These are phyloP conservation scores for Scaptomyza graminum DNA, from an alignment of 1,140 invertebrate genomes.

Conservation along the genomic window DNA sequence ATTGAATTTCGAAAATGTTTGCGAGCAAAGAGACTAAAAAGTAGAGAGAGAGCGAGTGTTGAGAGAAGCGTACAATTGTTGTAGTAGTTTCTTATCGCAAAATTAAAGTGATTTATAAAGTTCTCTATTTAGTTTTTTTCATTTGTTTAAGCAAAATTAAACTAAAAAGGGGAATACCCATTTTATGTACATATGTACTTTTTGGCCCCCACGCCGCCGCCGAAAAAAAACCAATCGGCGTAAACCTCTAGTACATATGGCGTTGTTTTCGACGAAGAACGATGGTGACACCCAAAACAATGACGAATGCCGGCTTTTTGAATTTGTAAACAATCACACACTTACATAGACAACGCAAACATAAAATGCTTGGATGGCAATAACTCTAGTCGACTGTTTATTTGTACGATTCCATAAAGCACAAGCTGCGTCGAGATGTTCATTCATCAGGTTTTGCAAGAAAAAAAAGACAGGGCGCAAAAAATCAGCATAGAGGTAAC, in stretches of 20 bases:
- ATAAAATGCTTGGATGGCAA: constrained; percentile 33
- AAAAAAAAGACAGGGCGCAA: no score
- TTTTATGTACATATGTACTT: no score
- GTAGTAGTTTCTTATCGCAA: not conserved
- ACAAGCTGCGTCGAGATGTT: not conserved
- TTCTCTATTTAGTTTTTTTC: no score
- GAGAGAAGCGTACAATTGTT: constrained; percentile 4
- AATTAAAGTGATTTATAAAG: constrained; percentile 17
- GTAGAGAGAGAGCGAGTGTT: not conserved
- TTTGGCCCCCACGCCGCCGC: no score
- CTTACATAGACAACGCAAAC: not conserved
- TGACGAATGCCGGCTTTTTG: not conserved
- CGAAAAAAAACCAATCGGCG: no score
- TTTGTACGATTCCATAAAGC: not conserved
- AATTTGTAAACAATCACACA: not conserved
- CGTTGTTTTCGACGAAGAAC: not conserved
- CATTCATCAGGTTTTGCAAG: not conserved
- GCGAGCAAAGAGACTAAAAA: not conserved
- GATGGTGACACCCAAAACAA: not conserved
- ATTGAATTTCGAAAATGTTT: constrained; percentile 64
- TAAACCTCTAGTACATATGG: no score
- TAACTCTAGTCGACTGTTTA: constrained; percentile 11
- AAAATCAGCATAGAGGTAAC: not conserved
- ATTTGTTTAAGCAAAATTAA: no score
- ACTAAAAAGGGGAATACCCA: no score